Evolutionary conservation across 23 tunicate species (phyloP), one percentile per base, ranked within the genome.

Genomic region (Clavelina lepadiformis): DNA sequence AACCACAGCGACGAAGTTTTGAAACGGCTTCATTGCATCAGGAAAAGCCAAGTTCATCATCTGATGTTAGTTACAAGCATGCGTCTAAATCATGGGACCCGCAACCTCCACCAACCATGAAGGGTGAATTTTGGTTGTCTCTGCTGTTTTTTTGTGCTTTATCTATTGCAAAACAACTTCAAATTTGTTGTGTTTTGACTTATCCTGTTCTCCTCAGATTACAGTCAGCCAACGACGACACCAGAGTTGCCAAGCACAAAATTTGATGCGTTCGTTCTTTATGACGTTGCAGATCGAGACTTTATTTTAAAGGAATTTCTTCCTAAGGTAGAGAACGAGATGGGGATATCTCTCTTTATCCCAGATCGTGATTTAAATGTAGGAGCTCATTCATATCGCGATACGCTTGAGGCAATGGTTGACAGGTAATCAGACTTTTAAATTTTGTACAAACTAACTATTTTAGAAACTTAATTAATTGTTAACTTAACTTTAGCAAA

Each of bases 201-300:
- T n/a, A n/a, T n/a, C n/a, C n/a, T n/a, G n/a, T n/a, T n/a, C n/a
- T n/a, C n/a, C n/a, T n/a, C n/a, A n/a, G n/a, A n/a, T n/a, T n/a
- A n/a, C n/a, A n/a, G n/a, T n/a, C 60, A 54, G 23, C 7, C 21
- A 54, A 23, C 60, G 20, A 7, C 25, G 8, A n/a, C 21, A 18
- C 60, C 60, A 54, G 8, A 54, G 24, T 23, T 13, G 60, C 37
- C 8, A 38, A 15, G 53, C 23, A 65, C 33, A 32, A 24, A 24
- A n/a, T 82, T 38, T 41, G 96, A 88, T 61, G 96, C 83, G 5
- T 88, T 88, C 31, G 73, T 88, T 30, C 58, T 88, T 21, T 88
- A 69, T 57, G 78, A 88, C 61, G 71, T 74, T 29, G 96, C 88
- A n/a, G 96, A 88, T 61, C 68, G 58, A 56, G 58, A 80, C 13